These are phyloP conservation scores for Scomber japonicus DNA, from an alignment of 2,113 vertebrate genomes.

Conservation along the genomic window DNA sequence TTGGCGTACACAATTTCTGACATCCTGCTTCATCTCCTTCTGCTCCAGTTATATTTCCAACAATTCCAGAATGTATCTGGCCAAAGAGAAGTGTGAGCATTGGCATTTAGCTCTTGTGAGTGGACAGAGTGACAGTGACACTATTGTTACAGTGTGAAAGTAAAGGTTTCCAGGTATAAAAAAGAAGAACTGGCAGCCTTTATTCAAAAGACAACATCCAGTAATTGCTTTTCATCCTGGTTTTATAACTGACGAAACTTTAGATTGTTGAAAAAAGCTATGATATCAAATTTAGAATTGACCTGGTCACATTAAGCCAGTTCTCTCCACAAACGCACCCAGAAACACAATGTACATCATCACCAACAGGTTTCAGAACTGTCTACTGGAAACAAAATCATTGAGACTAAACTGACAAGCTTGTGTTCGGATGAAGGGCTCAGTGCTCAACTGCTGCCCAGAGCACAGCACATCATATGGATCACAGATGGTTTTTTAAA, in stretches of 20 bases:
- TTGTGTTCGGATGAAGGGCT: not conserved
- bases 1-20: not conserved
- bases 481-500: conserved; percentile 46
- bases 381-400: not conserved
- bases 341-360: not conserved
- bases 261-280: not conserved
- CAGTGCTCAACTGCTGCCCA: conserved; percentile 1
- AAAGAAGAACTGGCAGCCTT: not conserved
- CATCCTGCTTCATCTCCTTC: not conserved
- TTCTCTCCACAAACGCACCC: not conserved
- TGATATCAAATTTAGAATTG: not conserved
- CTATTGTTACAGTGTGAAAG: not conserved
- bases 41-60: not conserved
- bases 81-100: not conserved
- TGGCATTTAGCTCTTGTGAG: not conserved
- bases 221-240: not conserved
- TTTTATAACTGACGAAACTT: not conserved
- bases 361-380: not conserved
- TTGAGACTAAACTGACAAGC: not conserved
- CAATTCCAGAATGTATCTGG: conserved; percentile 3
- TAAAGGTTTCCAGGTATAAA: not conserved
- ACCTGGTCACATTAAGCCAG: too few species aligned
- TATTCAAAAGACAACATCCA: not conserved
- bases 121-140: not conserved
- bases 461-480: conserved; percentile 30